Evolutionary conservation across 2,888 invertebrate species (phyloP), one percentile per base, ranked within the genome.

Genomic region (Pseudoips prasinana): DNA sequence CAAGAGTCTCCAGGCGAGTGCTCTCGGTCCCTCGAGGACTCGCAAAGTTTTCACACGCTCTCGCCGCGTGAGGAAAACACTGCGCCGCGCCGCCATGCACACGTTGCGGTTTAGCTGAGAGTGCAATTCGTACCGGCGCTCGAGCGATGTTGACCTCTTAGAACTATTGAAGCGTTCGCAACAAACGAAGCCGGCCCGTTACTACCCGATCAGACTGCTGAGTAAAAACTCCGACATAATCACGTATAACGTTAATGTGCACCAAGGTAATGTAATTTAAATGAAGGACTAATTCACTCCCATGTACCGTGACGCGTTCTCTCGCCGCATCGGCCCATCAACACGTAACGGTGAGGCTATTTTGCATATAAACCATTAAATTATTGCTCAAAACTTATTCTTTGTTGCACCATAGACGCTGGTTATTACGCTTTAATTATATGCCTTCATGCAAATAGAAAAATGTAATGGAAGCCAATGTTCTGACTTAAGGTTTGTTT

Each of bases 331-430:
- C 78, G 75, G 79, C 76, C 78, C 84, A 85, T 85, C 85, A 83
- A 78, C 86, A 83, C 77, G 79, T 86, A 87, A 86, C 88, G 83
- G 86, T 75, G 73, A 61, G 68, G 73, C 83, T 86, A 84, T 87
- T 88, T 88, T 88, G 86, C 87, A 87, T 88, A 87, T 84, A 82
- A 81, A 80, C 86, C 85, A 87, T 88, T 85, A 86, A 83, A 86
- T 88, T 86, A 88, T 86, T 88, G 83, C 86, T 86, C 76, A 85
- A 87, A 87, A 87, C 80, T 85, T 81, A 88, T 86, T 87, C 87
- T 84, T 78, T 84, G 86, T 86, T 87, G 78, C 87, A 68, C 81
- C 78, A 85, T 81, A 73, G 78, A 82, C 78, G 75, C 79, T 79
- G 81, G 81, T 79, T 85, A 86, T 88, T 86, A 87, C 71, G 67